These are phyloP conservation scores for Drosophila borealis DNA, from an alignment of 2,888 invertebrate genomes.

Conservation along the genomic window DNA sequence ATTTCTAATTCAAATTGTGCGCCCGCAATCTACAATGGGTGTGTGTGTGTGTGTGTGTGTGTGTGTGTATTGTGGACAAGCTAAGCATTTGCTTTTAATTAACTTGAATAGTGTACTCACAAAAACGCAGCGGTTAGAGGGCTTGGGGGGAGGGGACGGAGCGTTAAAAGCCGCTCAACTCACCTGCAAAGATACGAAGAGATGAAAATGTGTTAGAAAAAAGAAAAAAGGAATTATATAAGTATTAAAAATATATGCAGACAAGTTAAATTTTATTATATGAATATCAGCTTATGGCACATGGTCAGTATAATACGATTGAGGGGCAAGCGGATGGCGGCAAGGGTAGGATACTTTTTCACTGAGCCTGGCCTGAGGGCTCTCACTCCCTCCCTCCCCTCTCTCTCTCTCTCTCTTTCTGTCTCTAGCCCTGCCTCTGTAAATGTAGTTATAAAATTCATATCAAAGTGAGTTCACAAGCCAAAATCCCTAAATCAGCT, in stretches of 20 bases:
- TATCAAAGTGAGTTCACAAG: constrained; percentile 62
- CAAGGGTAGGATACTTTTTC: background rate
- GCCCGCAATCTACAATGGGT: constrained; percentile 10
- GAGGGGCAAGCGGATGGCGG: background rate
- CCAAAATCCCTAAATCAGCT: constrained; percentile 70
- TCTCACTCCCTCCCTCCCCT: background rate
- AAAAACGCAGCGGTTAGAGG: constrained; percentile 25
- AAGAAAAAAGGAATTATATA: too few relatives aligned
- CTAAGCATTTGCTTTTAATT: constrained; percentile 62
- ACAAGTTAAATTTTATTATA: constrained; percentile 70
- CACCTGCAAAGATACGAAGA: constrained; percentile 52
- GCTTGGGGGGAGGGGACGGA: background rate
- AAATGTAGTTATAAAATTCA: constrained; percentile 72
- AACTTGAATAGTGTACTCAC: constrained; percentile 54
- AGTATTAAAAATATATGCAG: constrained; percentile 36
- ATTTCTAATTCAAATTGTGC: constrained; percentile 39
- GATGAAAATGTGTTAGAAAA: constrained; percentile 53
- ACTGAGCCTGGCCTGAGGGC: constrained; percentile 4
- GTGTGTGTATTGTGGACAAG: constrained; percentile 28
- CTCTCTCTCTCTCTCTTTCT: too few relatives aligned
- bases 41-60: constrained; percentile 9
- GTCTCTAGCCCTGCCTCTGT: background rate
- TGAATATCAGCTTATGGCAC: constrained; percentile 61
- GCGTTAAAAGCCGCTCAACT: constrained; percentile 39
- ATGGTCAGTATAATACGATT: constrained; percentile 30